phyloP scores from a whole-genome alignment of 2,797 vertebrate genomes.

The Thripadectes ignobilis region DNA sequence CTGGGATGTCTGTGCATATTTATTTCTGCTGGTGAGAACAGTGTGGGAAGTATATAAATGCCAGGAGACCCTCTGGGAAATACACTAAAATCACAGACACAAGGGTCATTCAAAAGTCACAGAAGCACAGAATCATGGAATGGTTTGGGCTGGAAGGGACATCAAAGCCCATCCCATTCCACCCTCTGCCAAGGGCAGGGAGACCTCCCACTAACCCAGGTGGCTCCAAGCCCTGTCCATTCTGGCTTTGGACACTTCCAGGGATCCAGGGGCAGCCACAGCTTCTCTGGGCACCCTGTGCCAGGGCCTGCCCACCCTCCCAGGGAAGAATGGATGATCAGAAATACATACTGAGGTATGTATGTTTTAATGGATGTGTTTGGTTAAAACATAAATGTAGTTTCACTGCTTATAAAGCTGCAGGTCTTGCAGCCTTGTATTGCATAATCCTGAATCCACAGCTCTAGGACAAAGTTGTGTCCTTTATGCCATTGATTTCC shows the following conservation, averaged over 20 bases:
- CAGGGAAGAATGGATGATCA: background rate
- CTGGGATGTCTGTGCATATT: background rate
- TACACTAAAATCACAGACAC: background rate
- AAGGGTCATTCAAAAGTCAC: background rate
- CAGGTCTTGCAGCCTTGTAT: background rate
- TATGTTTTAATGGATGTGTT: background rate
- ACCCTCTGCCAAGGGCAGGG: background rate
- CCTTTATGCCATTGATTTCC: constrained; percentile 27
- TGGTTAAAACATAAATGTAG: background rate
- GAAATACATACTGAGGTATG: background rate
- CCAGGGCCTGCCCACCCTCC: background rate
- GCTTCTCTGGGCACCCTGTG: background rate
- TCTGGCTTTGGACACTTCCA: background rate
- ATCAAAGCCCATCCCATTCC: rapidly evolving
- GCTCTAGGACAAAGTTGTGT: constrained; percentile 21
- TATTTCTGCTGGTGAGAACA: background rate
- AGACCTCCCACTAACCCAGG: background rate
- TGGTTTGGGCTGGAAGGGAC: too few relatives aligned
- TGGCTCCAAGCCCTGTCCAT: background rate
- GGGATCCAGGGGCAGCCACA: background rate
- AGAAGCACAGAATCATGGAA: background rate
- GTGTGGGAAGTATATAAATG: background rate
- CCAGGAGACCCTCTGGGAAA: background rate
- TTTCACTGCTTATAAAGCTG: background rate
- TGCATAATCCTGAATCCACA: background rate